phyloP scores from a whole-genome alignment of 2,888 invertebrate genomes.

The Villa cingulata region DNA sequence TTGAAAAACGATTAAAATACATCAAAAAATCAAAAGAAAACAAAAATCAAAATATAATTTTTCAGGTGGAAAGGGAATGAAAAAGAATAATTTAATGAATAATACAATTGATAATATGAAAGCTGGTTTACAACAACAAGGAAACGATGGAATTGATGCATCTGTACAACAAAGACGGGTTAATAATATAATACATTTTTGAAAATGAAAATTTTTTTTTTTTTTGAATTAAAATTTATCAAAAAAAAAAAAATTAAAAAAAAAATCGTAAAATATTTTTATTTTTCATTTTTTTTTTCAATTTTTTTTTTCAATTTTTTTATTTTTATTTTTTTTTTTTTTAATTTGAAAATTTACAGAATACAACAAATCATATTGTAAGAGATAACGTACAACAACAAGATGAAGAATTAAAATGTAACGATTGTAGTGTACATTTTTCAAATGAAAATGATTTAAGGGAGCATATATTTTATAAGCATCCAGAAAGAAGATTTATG shows the following conservation, averaged over 20 bases:
- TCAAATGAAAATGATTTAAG: constrained; percentile 17
- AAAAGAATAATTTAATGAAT: neutral
- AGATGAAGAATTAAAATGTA: constrained; percentile 17
- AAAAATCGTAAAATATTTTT: neutral
- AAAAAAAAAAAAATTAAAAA: too few relatives aligned
- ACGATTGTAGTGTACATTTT: constrained; percentile 18
- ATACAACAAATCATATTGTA: neutral
- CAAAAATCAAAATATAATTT: too few relatives aligned
- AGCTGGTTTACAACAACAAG: neutral
- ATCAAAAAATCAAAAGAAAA: too few relatives aligned
- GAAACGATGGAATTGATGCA: neutral
- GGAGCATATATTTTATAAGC: constrained; percentile 19
- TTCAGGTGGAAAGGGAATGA: neutral
- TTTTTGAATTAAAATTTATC: neutral
- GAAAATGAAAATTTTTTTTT: neutral
- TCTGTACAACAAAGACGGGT: neutral
- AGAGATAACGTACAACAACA: neutral
- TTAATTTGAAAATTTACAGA: neutral
- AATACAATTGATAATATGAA: neutral
- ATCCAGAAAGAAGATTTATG: constrained; percentile 19
- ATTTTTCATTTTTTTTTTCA: neutral
- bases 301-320: neutral
- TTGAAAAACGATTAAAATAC: too few relatives aligned
- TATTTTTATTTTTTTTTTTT: neutral
- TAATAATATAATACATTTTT: neutral